Conservation (phyloP, 2,888 invertebrate species). For the Plagodis dolabraria region DNA sequence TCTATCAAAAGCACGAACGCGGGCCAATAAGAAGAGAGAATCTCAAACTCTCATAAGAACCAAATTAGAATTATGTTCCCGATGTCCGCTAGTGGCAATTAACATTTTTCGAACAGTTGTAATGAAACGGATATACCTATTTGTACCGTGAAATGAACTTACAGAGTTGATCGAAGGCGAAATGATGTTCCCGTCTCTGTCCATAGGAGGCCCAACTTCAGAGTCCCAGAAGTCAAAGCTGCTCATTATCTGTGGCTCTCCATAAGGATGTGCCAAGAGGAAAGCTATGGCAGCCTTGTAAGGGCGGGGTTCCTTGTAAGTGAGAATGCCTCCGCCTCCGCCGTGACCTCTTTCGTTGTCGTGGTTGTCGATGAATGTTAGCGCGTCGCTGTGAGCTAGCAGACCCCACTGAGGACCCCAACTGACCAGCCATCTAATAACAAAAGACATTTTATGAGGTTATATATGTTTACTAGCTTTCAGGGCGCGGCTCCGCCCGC, state of each 20-base stretch:
- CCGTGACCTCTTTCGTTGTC: slow-evolving; percentile 91
- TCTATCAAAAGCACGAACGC: no score
- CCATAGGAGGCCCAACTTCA: slow-evolving; percentile 88
- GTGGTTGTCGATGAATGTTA: slow-evolving; percentile 93
- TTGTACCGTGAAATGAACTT: slow-evolving; percentile 41
- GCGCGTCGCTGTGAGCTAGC: slow-evolving; percentile 76
- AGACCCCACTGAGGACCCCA: slow-evolving; percentile 89
- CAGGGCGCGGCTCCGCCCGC: no score
- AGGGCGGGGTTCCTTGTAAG: slow-evolving; percentile 86
- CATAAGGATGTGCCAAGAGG: slow-evolving; percentile 93
- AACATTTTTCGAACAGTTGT: no score
- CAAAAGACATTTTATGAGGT: background rate
- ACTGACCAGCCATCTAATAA: slow-evolving; percentile 80
- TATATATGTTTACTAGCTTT: no score
- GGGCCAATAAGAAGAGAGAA: no score
- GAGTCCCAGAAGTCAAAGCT: slow-evolving; percentile 89
- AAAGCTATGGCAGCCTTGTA: slow-evolving; percentile 93
- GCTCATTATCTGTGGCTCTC: slow-evolving; percentile 93
- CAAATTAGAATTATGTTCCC: no score
- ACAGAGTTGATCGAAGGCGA: slow-evolving; percentile 87
- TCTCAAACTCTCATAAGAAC: no score
- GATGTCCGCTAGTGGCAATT: no score
- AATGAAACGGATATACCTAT: no score
- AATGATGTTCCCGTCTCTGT: slow-evolving; percentile 84
- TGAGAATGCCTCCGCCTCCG: slow-evolving; percentile 83